Conservation (phyloP, 1,140 invertebrate genomes). For the Hyphantria cunea region DNA sequence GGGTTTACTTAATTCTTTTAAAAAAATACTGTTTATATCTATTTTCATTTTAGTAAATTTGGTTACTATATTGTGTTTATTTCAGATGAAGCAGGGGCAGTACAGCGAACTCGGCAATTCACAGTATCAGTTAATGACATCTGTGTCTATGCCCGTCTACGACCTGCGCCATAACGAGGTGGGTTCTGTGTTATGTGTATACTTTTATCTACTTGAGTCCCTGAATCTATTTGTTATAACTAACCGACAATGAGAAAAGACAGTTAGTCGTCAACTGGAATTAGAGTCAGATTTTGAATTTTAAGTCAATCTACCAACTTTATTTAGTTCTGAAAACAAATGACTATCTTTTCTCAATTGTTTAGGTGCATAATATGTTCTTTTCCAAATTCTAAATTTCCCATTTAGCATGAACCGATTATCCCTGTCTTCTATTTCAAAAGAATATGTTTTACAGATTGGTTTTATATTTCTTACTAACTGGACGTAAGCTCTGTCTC, state of each 20-base stretch:
- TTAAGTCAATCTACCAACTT: no score
- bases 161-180: constrained; percentile 90
- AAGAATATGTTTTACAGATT: constrained; percentile 66
- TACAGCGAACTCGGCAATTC: constrained; percentile 81
- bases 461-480: constrained; percentile 63
- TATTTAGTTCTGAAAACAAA: neutral
- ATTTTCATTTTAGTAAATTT: no score
- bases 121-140: constrained; percentile 91
- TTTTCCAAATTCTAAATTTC: constrained; percentile 71
- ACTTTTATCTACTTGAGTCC: constrained; percentile 24
- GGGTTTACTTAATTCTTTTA: no score
- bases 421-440: constrained; percentile 36
- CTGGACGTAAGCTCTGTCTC: constrained; percentile 65
- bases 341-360: constrained; percentile 25
- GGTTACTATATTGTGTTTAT: neutral
- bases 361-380: constrained; percentile 25
- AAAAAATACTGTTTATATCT: no score
- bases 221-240: constrained; percentile 26
- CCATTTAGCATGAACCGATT: constrained; percentile 52
- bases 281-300: no score
- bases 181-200: constrained; percentile 67
- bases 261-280: constrained; percentile 24
- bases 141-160: constrained; percentile 95
- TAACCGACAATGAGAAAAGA: constrained; percentile 39
- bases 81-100: constrained; percentile 84